Conservation (phyloP, 2,113 vertebrate genomes). For the Indicator maculatus region DNA sequence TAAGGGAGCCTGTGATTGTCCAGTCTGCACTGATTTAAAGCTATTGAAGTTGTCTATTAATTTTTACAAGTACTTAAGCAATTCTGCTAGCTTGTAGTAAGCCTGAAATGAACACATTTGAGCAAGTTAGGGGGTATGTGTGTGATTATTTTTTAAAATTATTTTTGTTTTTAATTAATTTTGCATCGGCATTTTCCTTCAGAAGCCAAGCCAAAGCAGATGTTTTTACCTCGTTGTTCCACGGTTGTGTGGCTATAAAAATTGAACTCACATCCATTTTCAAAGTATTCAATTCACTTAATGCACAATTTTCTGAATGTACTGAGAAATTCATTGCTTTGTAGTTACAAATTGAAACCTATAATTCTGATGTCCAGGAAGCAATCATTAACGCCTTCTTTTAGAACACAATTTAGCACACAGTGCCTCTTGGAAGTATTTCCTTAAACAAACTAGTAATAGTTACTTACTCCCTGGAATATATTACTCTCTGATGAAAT, state of each 20-base stretch:
- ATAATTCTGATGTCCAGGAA: slow-evolving; percentile 50
- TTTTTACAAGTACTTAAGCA: slow-evolving; percentile 52
- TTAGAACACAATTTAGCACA: slow-evolving; percentile 16
- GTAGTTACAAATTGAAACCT: slow-evolving; percentile 49
- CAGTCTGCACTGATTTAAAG: slow-evolving; percentile 72
- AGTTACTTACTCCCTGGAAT: slow-evolving; percentile 20
- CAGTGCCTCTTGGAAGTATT: slow-evolving; percentile 12
- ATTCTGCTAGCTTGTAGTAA: slow-evolving; percentile 15
- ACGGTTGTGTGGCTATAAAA: neutral
- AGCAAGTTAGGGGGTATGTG: neutral
- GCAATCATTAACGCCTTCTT: slow-evolving; percentile 35
- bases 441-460: slow-evolving; percentile 39
- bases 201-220: neutral
- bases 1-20: slow-evolving; percentile 72
- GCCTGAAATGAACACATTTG: neutral
- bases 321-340: slow-evolving; percentile 45
- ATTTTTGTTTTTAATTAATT: neutral
- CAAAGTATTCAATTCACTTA: slow-evolving; percentile 25
- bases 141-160: neutral
- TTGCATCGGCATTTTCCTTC: neutral
- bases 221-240: neutral
- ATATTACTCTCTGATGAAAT: slow-evolving; percentile 5
- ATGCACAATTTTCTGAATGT: slow-evolving; percentile 17
- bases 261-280: neutral
- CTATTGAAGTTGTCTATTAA: slow-evolving; percentile 47